These are phyloP conservation scores for Gryllus longicercus DNA, from an alignment of 2,888 invertebrate species.

Conservation along the genomic window DNA sequence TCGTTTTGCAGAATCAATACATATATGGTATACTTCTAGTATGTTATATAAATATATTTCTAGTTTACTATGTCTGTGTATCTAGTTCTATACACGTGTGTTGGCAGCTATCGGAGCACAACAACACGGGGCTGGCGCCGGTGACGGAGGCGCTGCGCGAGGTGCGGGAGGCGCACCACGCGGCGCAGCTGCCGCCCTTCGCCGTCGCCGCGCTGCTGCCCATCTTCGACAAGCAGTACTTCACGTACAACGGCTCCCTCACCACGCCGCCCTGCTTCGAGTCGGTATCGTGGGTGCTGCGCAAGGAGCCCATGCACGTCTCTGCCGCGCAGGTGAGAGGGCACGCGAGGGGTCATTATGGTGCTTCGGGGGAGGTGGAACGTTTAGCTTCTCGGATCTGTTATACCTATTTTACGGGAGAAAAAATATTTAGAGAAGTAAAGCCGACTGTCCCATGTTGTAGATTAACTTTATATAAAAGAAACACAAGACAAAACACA, in stretches of 20 bases:
- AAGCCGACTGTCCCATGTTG: too few species aligned
- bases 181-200: constrained; percentile 52
- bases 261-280: constrained; percentile 49
- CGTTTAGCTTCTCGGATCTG: too few species aligned
- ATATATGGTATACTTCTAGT: too few species aligned
- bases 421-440: too few species aligned
- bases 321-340: constrained; percentile 56
- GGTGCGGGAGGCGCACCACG: constrained; percentile 53
- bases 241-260: constrained; percentile 61
- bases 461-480: too few species aligned
- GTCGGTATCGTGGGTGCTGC: constrained; percentile 60
- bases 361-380: too few species aligned
- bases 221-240: constrained; percentile 60
- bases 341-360: too few species aligned
- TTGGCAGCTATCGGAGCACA: constrained; percentile 19
- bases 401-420: too few species aligned
- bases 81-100: not conserved
- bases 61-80: too few species aligned
- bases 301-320: constrained; percentile 56
- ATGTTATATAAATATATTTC: too few species aligned
- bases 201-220: constrained; percentile 54
- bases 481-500: too few species aligned
- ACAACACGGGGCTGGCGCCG: constrained; percentile 42
- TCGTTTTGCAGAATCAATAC: too few species aligned
- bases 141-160: constrained; percentile 52